phyloP scores from a whole-genome alignment of 1,140 invertebrate genomes.

The Xylocopa sonorina region DNA sequence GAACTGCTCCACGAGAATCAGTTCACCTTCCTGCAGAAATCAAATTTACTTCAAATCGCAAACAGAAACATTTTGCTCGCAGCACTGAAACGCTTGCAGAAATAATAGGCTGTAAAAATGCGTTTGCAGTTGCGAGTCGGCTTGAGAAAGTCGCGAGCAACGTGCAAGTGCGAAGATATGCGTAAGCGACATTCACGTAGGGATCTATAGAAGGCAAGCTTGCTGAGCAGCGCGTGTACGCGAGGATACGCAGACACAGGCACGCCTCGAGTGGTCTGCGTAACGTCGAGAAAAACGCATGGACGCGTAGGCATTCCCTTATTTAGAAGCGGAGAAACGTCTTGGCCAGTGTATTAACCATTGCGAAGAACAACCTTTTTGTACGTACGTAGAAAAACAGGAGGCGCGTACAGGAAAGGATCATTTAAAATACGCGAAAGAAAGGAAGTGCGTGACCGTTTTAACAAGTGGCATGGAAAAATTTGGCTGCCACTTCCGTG shows the following conservation, averaged over 20 bases:
- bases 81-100: no score
- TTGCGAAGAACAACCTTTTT: neutral
- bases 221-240: slow-evolving; percentile 17
- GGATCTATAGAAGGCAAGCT: slow-evolving; percentile 42
- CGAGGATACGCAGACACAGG: slow-evolving; percentile 21
- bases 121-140: no score
- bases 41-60: no score
- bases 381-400: neutral
- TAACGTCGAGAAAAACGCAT: slow-evolving; percentile 32
- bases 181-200: neutral
- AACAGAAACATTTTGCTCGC: no score
- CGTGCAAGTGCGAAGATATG: neutral
- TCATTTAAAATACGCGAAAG: neutral
- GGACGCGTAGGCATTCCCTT: slow-evolving; percentile 71
- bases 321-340: slow-evolving; percentile 72
- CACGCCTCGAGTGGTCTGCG: slow-evolving; percentile 38
- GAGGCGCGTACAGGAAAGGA: neutral
- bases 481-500: no score
- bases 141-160: no score
- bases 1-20: no score
- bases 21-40: no score
- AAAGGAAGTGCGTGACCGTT: no score
- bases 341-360: slow-evolving; percentile 26
- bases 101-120: no score
- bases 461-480: no score